Evolutionary conservation across 2,888 invertebrate species (phyloP), one percentile per base, ranked within the genome.

Genomic region (Drosophila neotestacea): DNA sequence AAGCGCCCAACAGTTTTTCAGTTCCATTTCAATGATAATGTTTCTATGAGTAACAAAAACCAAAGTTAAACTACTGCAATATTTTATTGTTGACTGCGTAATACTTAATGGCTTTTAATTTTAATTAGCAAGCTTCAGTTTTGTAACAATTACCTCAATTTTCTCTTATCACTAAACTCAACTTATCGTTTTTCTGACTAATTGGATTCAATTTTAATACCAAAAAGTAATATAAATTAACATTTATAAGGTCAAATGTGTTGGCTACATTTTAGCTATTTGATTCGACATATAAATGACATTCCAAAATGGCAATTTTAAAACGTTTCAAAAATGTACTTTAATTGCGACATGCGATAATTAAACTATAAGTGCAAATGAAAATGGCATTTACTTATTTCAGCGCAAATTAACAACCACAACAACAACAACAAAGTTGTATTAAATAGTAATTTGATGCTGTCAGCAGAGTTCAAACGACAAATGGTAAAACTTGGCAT

Each of bases 321-420:
- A 46, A 48, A 50, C 64, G 39, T 66, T 69, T 27, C 39, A 52
- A 44, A 58, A 77, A 70, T 77, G 56, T 62, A 70, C 73, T 81
- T 56, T 73, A 70, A 77, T 58, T 62, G 38, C 16, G 36, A 42
- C 38, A 46, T 27, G 16, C 36, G 2, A 32, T 50, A 68, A 46
- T 46, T 30, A 38, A 52, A 16, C 27, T 44, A 44, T 52, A 52
- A 61, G 42, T 44, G 44, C 52, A 50, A 41, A 10, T 41, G 13
- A 13, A 54, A 54, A 32, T 11, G 55, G 13, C 27, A 52, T 54
- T 34, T 56, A 59, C 55, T 55, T 48, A 61, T 55, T 61, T n/a
- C 47, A 55, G 11, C 22, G 38, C 48, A 36, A 42, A 48, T 47
- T 22, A 44, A 47, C 32, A 41, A 16, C n/a, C 16, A 16, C 16